phyloP scores from a whole-genome alignment of 2,888 invertebrate species.

The Eupeodes luniger region DNA sequence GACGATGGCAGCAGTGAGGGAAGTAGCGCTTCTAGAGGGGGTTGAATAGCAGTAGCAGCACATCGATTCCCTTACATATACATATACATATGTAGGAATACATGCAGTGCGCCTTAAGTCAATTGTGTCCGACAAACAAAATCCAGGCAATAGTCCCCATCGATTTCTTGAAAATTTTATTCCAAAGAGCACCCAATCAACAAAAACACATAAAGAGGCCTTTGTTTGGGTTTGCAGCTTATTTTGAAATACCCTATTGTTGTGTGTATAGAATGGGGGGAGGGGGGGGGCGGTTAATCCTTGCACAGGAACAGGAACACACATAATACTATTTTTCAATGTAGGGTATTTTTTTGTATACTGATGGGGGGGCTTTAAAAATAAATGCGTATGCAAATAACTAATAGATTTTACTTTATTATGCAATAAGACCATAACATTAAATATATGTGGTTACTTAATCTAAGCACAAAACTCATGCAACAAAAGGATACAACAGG shows the following conservation, averaged over 20 bases:
- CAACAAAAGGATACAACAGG: too few species aligned
- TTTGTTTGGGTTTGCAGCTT: slow-evolving; percentile 21
- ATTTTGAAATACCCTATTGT: slow-evolving; percentile 31
- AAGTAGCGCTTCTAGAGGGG: background rate
- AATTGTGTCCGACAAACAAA: slow-evolving; percentile 75
- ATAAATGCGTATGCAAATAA: too few species aligned
- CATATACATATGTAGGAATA: background rate
- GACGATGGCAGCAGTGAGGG: background rate
- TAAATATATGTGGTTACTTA: too few species aligned
- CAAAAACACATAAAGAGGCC: slow-evolving; percentile 27
- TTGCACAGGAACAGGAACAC: too few species aligned
- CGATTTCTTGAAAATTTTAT: slow-evolving; percentile 57
- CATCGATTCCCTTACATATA: slow-evolving; percentile 34
- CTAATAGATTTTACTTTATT: too few species aligned
- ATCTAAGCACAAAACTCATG: too few species aligned
- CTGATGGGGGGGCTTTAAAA: too few species aligned
- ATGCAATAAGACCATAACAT: too few species aligned
- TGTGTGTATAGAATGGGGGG: background rate
- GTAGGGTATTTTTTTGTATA: too few species aligned
- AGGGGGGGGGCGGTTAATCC: too few species aligned
- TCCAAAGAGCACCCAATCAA: slow-evolving; percentile 44
- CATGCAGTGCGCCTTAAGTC: slow-evolving; percentile 61
- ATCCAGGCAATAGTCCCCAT: slow-evolving; percentile 54
- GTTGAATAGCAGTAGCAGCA: background rate
- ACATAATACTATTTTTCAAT: too few species aligned